Percentiles rank a stretch among this genome's conserved stretches.
Evolutionary conservation across 2,888 invertebrate species (phyloP).

Genomic region (Muscina levida): DNA sequence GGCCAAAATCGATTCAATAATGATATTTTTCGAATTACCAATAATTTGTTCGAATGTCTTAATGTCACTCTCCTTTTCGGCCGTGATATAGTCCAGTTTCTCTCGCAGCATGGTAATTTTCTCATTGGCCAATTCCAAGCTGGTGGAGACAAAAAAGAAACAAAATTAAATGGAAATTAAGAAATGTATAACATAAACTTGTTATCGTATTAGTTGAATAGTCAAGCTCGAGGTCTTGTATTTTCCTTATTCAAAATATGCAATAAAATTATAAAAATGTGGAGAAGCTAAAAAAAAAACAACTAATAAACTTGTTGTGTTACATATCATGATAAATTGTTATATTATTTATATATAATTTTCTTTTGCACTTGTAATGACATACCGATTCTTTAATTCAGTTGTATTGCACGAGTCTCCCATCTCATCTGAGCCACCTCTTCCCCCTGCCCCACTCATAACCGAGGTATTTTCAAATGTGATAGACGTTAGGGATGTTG

Average conservation of each 20-base stretch:
- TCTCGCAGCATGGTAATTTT: constrained; percentile 76
- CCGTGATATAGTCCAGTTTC: constrained; percentile 72
- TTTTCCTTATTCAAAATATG: background rate
- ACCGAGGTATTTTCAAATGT: constrained; percentile 75
- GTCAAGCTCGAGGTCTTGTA: background rate
- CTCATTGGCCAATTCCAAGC: constrained; percentile 76
- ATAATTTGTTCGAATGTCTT: constrained; percentile 77
- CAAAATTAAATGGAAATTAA: background rate
- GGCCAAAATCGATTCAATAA: constrained; percentile 74
- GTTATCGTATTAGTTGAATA: background rate
- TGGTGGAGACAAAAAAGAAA: constrained; percentile 65
- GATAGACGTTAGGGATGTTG: constrained; percentile 72
- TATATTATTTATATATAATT: too few species aligned
- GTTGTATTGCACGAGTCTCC: constrained; percentile 60
- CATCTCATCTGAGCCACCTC: constrained; percentile 41
- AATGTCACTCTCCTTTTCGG: constrained; percentile 76
- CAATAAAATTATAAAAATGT: too few species aligned
- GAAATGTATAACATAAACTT: too few species aligned
- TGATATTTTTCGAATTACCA: constrained; percentile 74
- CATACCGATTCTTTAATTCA: constrained; percentile 76
- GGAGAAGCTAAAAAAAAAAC: background rate
- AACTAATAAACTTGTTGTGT: background rate
- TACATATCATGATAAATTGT: background rate
- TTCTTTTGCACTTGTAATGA: background rate
- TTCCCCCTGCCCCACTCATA: background rate